Evolutionary conservation across 2,113 vertebrate species (phyloP).

Genomic region (Odontesthes bonariensis): DNA sequence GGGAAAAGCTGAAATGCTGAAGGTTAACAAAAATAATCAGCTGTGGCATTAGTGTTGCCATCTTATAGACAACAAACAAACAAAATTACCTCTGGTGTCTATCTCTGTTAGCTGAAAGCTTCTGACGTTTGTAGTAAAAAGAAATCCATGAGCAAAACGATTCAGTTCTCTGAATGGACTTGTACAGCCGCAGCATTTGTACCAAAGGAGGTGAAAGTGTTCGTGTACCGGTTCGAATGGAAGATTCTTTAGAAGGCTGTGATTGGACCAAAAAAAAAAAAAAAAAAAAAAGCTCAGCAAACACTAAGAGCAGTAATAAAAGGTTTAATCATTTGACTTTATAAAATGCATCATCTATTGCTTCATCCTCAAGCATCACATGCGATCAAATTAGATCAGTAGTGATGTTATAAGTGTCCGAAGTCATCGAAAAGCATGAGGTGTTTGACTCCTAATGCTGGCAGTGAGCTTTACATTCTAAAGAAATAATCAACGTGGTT

Average conservation of each 20-base stretch:
- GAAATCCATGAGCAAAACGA: no score
- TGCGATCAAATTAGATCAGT: background rate
- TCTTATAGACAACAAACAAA: no score
- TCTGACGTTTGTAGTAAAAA: no score
- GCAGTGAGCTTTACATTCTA: background rate
- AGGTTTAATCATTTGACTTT: slow-evolving; percentile 1
- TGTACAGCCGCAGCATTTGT: no score
- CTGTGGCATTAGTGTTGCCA: background rate
- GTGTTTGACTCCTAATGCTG: no score
- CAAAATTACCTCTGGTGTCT: no score
- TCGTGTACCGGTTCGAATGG: no score
- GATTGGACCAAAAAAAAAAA: background rate
- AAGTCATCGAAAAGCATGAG: background rate
- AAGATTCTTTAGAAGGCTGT: no score
- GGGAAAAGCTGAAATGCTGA: background rate
- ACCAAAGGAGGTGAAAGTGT: no score
- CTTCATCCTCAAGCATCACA: slow-evolving; percentile 9
- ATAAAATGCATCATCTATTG: slow-evolving; percentile 25
- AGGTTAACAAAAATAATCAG: no score
- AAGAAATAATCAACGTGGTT: background rate
- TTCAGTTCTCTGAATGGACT: no score
- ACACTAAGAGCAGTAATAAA: background rate
- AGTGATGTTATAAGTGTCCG: background rate
- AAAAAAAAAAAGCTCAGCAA: background rate
- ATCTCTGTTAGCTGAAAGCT: no score